Conservation (phyloP, 2,797 vertebrate species). For the Telmatherina bonti region DNA sequence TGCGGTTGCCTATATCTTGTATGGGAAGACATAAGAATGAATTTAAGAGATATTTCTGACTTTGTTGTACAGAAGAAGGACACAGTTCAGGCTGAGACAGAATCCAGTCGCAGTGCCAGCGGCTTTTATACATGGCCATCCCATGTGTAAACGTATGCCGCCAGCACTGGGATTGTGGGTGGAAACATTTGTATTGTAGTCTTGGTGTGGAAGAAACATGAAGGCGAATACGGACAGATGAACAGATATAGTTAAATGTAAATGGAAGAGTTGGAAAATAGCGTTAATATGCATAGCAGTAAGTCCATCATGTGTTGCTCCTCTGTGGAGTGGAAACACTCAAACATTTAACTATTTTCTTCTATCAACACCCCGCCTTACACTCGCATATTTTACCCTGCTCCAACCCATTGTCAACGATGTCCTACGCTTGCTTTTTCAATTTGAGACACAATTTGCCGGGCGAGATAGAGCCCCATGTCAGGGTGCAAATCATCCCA, state of each 20-base stretch:
- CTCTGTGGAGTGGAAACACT: constrained; percentile 42
- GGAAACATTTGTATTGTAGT: constrained; percentile 22
- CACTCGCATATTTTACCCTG: constrained; percentile 37
- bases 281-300: constrained; percentile 54
- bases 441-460: constrained; percentile 72
- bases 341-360: constrained; percentile 37
- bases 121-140: no score
- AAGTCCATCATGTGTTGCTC: constrained; percentile 18
- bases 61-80: no score
- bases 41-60: no score
- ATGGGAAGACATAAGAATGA: no score
- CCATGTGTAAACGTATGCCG: no score
- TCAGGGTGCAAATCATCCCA: constrained; percentile 68
- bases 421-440: constrained; percentile 65
- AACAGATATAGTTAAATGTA: constrained; percentile 11
- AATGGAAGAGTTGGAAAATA: constrained; percentile 7
- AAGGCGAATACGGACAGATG: background rate
- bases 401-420: constrained; percentile 52
- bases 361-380: background rate
- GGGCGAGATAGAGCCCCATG: constrained; percentile 59
- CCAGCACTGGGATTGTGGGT: background rate
- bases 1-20: no score
- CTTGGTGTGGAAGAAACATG: background rate
- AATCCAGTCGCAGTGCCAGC: no score
- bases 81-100: no score